A percentile compares a stretch with the other conserved stretches of the same genome.
phyloP scores from a whole-genome alignment of 2,113 vertebrate genomes.

The Sturnira hondurensis region DNA sequence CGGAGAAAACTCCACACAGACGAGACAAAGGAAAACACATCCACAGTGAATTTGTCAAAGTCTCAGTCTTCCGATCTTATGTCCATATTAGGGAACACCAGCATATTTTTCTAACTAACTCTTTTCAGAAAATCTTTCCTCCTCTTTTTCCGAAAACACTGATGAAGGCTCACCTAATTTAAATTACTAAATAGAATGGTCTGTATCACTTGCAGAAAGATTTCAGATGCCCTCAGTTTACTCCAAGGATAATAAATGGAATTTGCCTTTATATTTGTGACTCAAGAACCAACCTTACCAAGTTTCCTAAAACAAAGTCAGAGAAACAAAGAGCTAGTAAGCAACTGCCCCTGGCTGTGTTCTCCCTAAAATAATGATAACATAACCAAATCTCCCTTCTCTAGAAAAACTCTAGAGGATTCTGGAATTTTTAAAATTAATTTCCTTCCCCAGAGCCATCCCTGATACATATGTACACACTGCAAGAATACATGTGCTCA shows the following conservation, averaged over 20 bases:
- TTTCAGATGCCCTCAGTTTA: not conserved
- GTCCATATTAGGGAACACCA: not conserved
- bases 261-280: not conserved
- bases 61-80: not conserved
- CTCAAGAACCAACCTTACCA: not conserved
- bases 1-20: not conserved
- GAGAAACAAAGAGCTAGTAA: not conserved
- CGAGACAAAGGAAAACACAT: not conserved
- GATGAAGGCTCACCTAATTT: not conserved
- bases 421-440: not conserved
- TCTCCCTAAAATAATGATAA: not conserved
- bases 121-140: conserved; percentile 5
- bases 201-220: not conserved
- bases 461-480: not conserved
- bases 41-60: not conserved
- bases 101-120: not conserved
- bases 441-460: not conserved
- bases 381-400: not conserved
- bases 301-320: conserved; percentile 22
- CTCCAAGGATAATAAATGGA: not conserved
- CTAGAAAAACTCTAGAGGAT: not conserved
- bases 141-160: not conserved
- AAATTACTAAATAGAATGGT: not conserved
- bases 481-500: not conserved
- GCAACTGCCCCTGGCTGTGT: not conserved